Evolutionary conservation across 2,888 invertebrate genomes (phyloP), one percentile per base, ranked within the genome.

Genomic region (Poecilobothrus nobilitatus): DNA sequence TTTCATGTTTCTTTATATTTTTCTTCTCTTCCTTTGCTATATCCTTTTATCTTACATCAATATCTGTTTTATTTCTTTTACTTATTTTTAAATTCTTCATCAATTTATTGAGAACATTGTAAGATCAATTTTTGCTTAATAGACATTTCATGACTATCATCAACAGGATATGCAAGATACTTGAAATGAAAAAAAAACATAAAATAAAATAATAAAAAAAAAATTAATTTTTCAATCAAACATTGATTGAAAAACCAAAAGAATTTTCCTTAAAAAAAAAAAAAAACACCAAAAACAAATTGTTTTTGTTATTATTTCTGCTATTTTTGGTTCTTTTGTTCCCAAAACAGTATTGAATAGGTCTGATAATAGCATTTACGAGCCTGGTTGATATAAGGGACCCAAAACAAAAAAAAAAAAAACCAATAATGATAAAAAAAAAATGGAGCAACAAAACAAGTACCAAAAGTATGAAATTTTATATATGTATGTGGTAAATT

Each of bases 141-240:
- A 53, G 53, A 53, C 53, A 53, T 53, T 53, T 53, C 53, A 53
- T n/a, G 53, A 53, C 53, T 53, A 53, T 53, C 53, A 53, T 53
- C 53, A 53, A 53, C 53, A 53, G 53, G 53, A 53, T 18, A 18
- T 53, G 53, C 53, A 53, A 53, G 53, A 53, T 53, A 53, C 53
- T 53, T n/a, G 53, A 53, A 53, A 53, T 12, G 15, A 12, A 53
- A 53, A 27, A 27, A 4, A 27, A 27, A 27, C 2, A 27, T 27
- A 27, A 27, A 27, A 27, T 5, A 27, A 27, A 27, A 27, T 27
- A 27, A 27, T n/a, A n/a, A 27, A 27, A 27, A 27, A 27, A 27
- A 27, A 27, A 27, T 27, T 27, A 27, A 27, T 27, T 53, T 53
- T 53, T 53, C 53, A 53, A 53, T 53, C 53, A 53, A 53, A 53